These are phyloP conservation scores for Chalcis sispes DNA, from an alignment of 2,888 invertebrate genomes.

Conservation along the genomic window DNA sequence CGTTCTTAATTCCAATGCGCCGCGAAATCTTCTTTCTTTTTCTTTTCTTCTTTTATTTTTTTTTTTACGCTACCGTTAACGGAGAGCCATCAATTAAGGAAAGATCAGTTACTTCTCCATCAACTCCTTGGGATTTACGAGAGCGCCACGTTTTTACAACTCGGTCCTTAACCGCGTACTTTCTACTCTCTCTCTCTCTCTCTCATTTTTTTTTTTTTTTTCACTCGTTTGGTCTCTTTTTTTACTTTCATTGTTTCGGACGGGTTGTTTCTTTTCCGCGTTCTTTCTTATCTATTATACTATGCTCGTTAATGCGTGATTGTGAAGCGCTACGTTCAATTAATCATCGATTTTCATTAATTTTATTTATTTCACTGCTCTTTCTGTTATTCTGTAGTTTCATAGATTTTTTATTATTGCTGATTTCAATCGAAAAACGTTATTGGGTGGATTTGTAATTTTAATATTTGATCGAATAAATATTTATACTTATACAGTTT, in stretches of 20 bases:
- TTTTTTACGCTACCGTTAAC: no score
- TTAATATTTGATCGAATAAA: no score
- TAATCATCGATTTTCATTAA: conserved; percentile 24
- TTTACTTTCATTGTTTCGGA: conserved; percentile 7
- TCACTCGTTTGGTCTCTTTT: not conserved
- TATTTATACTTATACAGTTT: no score
- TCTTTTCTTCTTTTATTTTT: not conserved
- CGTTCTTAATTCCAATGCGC: not conserved
- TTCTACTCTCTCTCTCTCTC: not conserved
- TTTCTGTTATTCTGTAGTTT: no score
- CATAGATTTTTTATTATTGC: no score
- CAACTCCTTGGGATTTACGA: conserved; percentile 34
- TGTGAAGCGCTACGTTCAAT: conserved; percentile 53
- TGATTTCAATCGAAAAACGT: no score
- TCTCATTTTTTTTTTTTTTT: not conserved
- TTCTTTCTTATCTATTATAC: conserved; percentile 27
- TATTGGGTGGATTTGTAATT: no score
- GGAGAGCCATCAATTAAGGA: conserved; percentile 30
- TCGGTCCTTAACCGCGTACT: not conserved
- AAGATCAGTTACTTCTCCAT: conserved; percentile 17
- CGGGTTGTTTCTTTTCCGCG: conserved; percentile 47
- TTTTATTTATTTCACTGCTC: no score
- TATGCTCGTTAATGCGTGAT: conserved; percentile 46
- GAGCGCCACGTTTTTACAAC: conserved; percentile 11
- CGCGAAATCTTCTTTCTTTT: not conserved